Conservation (phyloP, 1,140 invertebrate species). For the Drosophila kurseongensis region DNA sequence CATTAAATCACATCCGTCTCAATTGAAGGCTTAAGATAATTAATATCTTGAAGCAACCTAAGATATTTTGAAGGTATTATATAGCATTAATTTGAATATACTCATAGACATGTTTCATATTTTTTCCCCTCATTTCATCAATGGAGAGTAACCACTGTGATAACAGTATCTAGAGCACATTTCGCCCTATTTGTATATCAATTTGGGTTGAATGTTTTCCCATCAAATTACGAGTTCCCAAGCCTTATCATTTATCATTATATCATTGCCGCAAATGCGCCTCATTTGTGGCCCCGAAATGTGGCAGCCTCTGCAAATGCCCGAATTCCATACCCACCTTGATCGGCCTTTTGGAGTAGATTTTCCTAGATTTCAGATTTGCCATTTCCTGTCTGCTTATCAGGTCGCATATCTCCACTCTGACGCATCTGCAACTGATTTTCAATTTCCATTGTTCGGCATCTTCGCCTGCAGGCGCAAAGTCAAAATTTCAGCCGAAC, state of each 20-base stretch:
- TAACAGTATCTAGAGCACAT: constrained; percentile 21
- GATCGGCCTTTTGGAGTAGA: constrained; percentile 4
- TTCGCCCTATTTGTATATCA: constrained; percentile 32
- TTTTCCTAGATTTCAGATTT: constrained; percentile 23
- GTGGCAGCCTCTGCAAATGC: not conserved
- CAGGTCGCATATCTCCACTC: constrained; percentile 4
- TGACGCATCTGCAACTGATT: constrained; percentile 44
- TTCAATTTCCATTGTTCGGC: constrained; percentile 36
- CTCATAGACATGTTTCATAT: not conserved
- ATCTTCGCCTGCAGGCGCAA: constrained; percentile 40
- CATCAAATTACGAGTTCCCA: constrained; percentile 28
- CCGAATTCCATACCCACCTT: not conserved
- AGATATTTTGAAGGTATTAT: not conserved
- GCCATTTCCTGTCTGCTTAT: constrained; percentile 40
- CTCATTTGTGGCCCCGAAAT: constrained; percentile 15
- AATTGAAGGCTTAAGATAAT: not conserved
- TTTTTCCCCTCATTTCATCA: constrained; percentile 1
- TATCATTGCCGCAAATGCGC: constrained; percentile 21
- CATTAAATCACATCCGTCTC: no score
- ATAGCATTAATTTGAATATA: not conserved
- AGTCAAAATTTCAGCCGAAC: constrained; percentile 43
- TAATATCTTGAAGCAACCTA: not conserved
- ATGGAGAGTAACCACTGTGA: not conserved
- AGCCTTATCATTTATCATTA: constrained; percentile 16
- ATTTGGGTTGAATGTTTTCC: constrained; percentile 35